Evolutionary conservation across 1,140 invertebrate genomes (phyloP).

Genomic region (Leptinotarsa undecemlineata): DNA sequence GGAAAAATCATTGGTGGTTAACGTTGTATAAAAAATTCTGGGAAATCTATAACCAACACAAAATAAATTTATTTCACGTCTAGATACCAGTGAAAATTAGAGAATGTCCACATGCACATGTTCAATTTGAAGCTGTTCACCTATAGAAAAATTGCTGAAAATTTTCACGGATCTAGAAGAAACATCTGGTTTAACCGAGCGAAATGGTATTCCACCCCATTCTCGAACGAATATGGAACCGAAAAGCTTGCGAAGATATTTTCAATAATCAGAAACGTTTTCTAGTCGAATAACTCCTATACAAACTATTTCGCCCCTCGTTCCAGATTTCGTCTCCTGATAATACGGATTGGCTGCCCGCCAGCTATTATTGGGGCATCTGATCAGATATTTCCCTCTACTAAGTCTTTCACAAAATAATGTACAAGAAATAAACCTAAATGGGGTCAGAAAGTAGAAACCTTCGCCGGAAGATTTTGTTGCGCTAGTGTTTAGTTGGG

Average conservation of each 20-base stretch:
- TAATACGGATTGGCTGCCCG: background rate
- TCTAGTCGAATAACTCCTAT: slow-evolving; percentile 1
- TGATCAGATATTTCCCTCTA: slow-evolving; percentile 25
- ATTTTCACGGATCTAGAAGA: too few relatives aligned
- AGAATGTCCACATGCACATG: too few relatives aligned
- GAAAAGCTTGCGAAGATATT: background rate
- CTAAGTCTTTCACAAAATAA: slow-evolving; percentile 23
- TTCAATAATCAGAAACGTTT: background rate
- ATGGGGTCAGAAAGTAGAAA: background rate
- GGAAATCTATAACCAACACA: too few relatives aligned
- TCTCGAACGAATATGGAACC: background rate
- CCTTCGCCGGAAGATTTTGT: background rate
- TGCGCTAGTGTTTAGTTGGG: background rate
- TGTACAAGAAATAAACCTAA: slow-evolving; percentile 17
- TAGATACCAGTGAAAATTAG: too few relatives aligned
- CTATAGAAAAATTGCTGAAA: too few relatives aligned
- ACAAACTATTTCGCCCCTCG: slow-evolving; percentile 1
- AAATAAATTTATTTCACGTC: too few relatives aligned
- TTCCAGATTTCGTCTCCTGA: slow-evolving; percentile 2
- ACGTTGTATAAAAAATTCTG: too few relatives aligned
- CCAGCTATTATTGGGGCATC: background rate
- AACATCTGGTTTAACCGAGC: too few relatives aligned
- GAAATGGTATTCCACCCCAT: background rate
- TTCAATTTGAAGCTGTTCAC: too few relatives aligned
- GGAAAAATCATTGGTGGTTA: too few relatives aligned